phyloP scores from a whole-genome alignment of 2,888 invertebrate genomes.

The Phrixothrix hirtus region DNA sequence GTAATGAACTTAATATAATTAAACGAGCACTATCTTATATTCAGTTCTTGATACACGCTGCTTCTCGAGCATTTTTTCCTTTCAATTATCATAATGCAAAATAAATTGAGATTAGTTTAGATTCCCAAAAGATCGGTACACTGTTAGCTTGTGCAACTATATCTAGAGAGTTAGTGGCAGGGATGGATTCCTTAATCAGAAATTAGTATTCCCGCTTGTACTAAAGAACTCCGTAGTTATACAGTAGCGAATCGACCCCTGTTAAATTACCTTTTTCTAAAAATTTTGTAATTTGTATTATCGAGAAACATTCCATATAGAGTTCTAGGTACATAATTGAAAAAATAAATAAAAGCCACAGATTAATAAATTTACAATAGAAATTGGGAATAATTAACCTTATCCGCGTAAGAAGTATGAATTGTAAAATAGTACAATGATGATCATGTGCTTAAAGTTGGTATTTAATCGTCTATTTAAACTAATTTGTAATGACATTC shows the following conservation, averaged over 20 bases:
- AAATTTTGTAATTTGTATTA: constrained; percentile 2
- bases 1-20: too few relatives aligned
- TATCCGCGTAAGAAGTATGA: too few relatives aligned
- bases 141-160: constrained; percentile 1
- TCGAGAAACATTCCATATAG: background rate
- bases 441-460: too few relatives aligned
- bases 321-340: background rate
- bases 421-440: too few relatives aligned
- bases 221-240: constrained; percentile 14
- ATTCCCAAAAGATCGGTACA: constrained; percentile 4
- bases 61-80: too few relatives aligned
- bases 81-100: background rate
- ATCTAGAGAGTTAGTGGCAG: constrained; percentile 6
- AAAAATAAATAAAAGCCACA: too few relatives aligned
- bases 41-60: background rate
- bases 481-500: too few relatives aligned
- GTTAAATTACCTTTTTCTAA: constrained; percentile 10
- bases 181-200: constrained; percentile 16
- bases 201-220: constrained; percentile 17
- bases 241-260: constrained; percentile 11
- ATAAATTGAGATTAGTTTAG: constrained; percentile 3
- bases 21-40: background rate
- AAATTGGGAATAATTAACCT: too few relatives aligned
- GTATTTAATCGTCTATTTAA: too few relatives aligned
- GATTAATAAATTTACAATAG: too few relatives aligned